Evolutionary conservation across 1,140 invertebrate genomes (phyloP).

Genomic region (Bombus confusus): DNA sequence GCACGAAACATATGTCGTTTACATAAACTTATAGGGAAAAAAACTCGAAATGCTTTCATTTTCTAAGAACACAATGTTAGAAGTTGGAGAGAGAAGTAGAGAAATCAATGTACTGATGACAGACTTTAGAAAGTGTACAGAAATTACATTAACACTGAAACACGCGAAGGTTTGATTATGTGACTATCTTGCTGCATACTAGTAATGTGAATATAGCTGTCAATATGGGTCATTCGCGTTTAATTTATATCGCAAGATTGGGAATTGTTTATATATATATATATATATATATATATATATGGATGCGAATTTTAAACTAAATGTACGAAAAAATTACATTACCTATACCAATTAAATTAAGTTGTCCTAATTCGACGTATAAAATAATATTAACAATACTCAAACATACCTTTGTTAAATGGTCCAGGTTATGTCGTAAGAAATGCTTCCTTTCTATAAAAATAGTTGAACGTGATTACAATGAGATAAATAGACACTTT

Average conservation of each 20-base stretch:
- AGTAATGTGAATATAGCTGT: slow-evolving; percentile 28
- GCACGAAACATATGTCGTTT: slow-evolving; percentile 47
- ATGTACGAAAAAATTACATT: too few relatives aligned
- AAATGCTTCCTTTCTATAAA: neutral
- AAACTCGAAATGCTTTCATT: neutral
- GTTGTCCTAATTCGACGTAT: neutral
- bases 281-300: neutral
- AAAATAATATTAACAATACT: neutral
- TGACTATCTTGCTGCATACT: slow-evolving; percentile 9
- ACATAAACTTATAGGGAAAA: neutral
- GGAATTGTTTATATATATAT: neutral
- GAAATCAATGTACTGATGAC: neutral
- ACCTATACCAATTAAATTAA: neutral
- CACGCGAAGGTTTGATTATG: neutral
- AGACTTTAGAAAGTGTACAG: neutral
- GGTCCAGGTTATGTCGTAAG: slow-evolving; percentile 58
- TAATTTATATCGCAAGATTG: neutral
- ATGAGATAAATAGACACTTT: slow-evolving; percentile 6
- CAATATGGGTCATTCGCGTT: neutral
- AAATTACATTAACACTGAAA: neutral
- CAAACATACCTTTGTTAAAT: slow-evolving; percentile 49
- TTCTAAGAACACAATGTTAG: neutral
- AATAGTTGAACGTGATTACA: neutral
- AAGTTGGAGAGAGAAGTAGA: neutral
- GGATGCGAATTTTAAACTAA: neutral